Evolutionary conservation across 2,888 invertebrate genomes (phyloP), one percentile per base, ranked within the genome.

Genomic region (Oligia latruncula): DNA sequence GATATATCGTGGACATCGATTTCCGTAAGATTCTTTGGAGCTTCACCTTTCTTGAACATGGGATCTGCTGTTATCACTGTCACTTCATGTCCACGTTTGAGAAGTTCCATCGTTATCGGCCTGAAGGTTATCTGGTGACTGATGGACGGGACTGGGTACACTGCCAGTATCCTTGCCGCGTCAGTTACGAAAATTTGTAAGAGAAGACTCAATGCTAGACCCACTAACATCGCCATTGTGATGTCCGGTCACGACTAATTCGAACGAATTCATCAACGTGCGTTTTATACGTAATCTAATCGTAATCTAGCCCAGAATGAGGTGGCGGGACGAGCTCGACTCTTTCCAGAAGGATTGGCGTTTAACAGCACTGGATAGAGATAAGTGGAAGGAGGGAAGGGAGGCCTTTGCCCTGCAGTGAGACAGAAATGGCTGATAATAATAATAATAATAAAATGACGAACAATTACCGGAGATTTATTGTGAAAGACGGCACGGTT

Each of bases 81-180:
- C 0, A 97, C 81, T 71, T 96, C 92, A 76, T 97, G 97, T 1
- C 96, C 96, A 3, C 94, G 90, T 73, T 86, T 92, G 0, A 92
- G 90, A 11, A 97, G 86, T 49, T 95, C 95, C n/a, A 92, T 89
- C 0, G 92, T 92, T 3, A 97, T 74, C 0, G 92, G 91, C 70
- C 93, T 91, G 70, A 92, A 95, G 2, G 93, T 92, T 0, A 94
- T 84, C 87, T 96, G 96, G 74, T 96, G 96, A 68, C 96, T 96
- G 49, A 95, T 91, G 0, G 95, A 94, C 0, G 96, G 92, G 1
- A 92, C 4, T 5, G 96, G 92, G 43, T 94, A 89, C 0, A 94
- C 83, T 0, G 87, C 93, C 23, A 96, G 84, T 73, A 96, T 96
- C 77, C 90, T 92, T 0, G 93, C 93, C 1, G 90, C 85, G 58